These are phyloP conservation scores for Pelmatolapia mariae DNA, from an alignment of 2,113 vertebrate species.

Conservation along the genomic window DNA sequence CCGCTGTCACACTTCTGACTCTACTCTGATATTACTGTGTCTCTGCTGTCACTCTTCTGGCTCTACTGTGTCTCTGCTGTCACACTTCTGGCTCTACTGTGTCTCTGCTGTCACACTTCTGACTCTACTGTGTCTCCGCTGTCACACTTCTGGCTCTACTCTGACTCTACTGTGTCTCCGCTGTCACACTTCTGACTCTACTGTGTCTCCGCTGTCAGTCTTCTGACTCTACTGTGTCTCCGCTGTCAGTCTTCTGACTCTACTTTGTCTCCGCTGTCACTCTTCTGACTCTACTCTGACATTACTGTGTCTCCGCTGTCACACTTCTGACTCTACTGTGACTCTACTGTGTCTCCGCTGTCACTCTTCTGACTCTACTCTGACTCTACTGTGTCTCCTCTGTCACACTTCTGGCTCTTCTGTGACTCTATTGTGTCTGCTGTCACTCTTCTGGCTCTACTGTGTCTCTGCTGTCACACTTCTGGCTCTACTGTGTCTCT, in stretches of 20 bases:
- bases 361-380: fast-evolving
- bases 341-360: too few species aligned
- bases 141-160: fast-evolving
- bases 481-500: too few species aligned
- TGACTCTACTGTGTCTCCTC: fast-evolving
- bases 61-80: fast-evolving
- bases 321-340: too few species aligned
- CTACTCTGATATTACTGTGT: not conserved
- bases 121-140: too few species aligned
- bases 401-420: fast-evolving
- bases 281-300: too few species aligned
- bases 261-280: fast-evolving
- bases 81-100: fast-evolving
- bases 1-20: fast-evolving
- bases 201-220: too few species aligned
- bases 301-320: too few species aligned
- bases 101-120: not conserved
- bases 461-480: fast-evolving
- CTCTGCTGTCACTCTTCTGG: fast-evolving
- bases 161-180: fast-evolving
- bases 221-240: not conserved
- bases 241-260: not conserved
- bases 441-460: not conserved
- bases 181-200: fast-evolving
- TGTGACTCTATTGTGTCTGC: not conserved